Conservation (phyloP, 1,140 invertebrate genomes). For the Aporrectodea caliginosa region DNA sequence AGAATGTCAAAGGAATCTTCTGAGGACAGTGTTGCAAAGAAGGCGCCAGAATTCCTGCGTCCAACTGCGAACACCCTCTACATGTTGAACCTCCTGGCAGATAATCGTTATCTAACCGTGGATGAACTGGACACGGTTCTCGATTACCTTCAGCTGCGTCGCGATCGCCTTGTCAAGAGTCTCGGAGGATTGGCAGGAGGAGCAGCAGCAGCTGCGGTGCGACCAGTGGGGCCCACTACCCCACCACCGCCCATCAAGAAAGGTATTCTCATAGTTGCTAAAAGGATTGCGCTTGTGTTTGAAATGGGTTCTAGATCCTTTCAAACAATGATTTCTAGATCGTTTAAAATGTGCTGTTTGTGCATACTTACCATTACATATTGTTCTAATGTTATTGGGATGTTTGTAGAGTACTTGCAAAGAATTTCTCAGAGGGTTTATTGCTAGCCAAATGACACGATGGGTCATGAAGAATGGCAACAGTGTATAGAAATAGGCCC, state of each 20-base stretch:
- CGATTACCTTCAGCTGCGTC: slow-evolving; percentile 71
- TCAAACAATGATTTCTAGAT: no score
- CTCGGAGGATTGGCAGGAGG: neutral
- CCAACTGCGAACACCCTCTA: slow-evolving; percentile 59
- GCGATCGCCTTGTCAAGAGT: slow-evolving; percentile 57
- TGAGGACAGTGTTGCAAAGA: slow-evolving; percentile 22
- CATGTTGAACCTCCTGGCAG: slow-evolving; percentile 72
- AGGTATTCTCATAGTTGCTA: no score
- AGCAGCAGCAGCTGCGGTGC: neutral
- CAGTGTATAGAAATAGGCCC: no score
- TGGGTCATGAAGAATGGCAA: no score
- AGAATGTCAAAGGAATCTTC: slow-evolving; percentile 31
- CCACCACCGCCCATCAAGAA: neutral
- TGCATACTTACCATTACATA: no score
- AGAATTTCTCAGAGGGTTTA: no score
- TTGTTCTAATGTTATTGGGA: no score
- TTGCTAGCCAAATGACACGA: no score
- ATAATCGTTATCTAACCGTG: slow-evolving; percentile 73
- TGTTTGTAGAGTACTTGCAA: no score
- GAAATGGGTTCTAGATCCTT: no score
- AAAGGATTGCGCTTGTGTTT: no score
- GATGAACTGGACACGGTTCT: slow-evolving; percentile 76
- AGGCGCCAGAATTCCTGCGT: slow-evolving; percentile 29
- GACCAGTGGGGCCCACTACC: neutral
- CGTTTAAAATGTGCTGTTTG: no score